A percentile compares a stretch with the other conserved stretches of the same genome.
Evolutionary conservation across 2,888 invertebrate genomes (phyloP).

Genomic region (Volucella bombylans): DNA sequence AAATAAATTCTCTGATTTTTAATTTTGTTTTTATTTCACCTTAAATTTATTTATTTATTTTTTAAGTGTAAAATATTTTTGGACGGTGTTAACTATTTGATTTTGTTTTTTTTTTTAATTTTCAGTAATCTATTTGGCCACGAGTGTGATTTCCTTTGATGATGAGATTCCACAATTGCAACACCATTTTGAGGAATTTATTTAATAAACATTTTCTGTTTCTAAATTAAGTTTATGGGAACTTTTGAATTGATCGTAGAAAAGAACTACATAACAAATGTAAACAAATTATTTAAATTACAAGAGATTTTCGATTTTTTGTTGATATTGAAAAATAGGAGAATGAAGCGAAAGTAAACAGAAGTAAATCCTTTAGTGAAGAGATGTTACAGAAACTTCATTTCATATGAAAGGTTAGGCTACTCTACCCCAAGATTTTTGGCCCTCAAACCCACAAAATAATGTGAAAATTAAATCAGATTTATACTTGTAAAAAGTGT

Average conservation of each 20-base stretch:
- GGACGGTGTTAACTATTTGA: conserved; percentile 60
- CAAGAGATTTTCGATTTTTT: neutral
- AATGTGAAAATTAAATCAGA: no score
- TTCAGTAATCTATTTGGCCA: conserved; percentile 38
- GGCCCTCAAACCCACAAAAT: no score
- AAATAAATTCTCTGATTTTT: conserved; percentile 18
- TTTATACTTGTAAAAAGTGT: no score
- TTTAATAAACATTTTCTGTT: conserved; percentile 1
- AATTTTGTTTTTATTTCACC: conserved; percentile 14
- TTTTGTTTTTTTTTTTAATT: conserved; percentile 17
- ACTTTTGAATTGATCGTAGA: conserved; percentile 9
- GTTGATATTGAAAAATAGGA: neutral
- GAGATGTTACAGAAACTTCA: no score
- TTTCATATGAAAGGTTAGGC: no score
- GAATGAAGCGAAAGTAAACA: neutral
- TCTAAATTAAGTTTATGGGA: conserved; percentile 3
- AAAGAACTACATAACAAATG: neutral
- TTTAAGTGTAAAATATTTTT: conserved; percentile 59
- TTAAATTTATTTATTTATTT: conserved; percentile 26
- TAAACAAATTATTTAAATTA: neutral
- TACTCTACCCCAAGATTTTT: no score
- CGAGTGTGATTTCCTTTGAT: conserved; percentile 10
- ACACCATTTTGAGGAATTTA: conserved; percentile 23
- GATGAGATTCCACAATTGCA: conserved; percentile 24
- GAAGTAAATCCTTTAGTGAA: no score